Conservation (phyloP, 2,888 invertebrate species). For the Bhutanitis thaidina region DNA sequence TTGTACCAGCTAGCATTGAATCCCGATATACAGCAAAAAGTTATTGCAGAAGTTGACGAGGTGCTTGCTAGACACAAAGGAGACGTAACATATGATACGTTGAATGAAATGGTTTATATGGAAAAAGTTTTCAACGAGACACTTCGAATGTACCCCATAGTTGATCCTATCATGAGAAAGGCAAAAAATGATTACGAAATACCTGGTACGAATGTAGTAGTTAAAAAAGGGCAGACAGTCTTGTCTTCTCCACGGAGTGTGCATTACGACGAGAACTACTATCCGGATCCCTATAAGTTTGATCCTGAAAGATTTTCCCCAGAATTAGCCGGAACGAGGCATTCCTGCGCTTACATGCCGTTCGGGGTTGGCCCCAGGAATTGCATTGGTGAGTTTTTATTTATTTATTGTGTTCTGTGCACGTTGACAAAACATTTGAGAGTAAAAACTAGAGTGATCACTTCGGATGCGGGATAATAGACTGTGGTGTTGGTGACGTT, state of each 20-base stretch:
- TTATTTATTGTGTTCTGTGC: too few species aligned
- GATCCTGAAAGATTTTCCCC: neutral
- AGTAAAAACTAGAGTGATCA: too few species aligned
- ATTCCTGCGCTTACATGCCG: neutral
- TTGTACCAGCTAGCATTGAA: neutral
- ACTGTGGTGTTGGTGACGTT: too few species aligned
- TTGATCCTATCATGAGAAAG: neutral
- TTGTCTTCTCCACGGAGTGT: neutral
- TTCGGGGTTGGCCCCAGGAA: neutral
- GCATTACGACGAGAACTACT: neutral
- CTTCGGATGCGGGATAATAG: too few species aligned
- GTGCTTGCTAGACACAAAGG: neutral
- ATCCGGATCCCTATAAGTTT: neutral
- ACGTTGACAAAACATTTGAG: too few species aligned
- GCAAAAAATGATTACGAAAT: neutral
- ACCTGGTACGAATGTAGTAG: neutral
- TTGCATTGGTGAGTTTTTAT: conserved; percentile 1
- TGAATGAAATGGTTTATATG: neutral
- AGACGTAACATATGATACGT: neutral
- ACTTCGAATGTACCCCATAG: neutral
- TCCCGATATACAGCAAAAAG: neutral
- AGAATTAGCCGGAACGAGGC: neutral
- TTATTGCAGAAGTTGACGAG: neutral
- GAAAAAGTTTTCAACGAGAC: conserved; percentile 1
- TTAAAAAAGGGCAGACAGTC: neutral